phyloP scores from a whole-genome alignment of 2,797 vertebrate genomes.

The Centropyge bicolor region DNA sequence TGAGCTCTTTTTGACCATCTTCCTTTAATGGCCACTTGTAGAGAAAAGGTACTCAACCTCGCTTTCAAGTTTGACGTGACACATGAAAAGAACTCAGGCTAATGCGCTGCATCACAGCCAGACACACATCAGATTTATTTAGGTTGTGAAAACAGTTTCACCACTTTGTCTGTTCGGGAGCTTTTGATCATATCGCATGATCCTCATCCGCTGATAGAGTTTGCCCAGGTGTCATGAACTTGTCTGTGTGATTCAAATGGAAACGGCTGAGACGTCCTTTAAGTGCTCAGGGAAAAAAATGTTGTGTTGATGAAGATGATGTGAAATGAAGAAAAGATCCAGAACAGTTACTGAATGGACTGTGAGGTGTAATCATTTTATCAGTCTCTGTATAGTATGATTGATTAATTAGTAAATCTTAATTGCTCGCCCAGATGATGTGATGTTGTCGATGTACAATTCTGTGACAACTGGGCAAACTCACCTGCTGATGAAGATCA shows the following conservation, averaged over 20 bases:
- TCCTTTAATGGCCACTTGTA: neutral
- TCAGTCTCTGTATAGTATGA: neutral
- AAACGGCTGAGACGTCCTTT: neutral
- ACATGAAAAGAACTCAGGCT: neutral
- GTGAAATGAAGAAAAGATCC: neutral
- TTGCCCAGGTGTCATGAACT: neutral
- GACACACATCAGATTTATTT: neutral
- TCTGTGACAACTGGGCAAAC: neutral
- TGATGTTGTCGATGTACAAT: neutral
- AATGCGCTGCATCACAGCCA: neutral
- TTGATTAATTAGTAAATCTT: neutral
- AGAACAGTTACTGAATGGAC: neutral
- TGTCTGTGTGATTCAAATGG: no score
- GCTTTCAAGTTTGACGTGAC: neutral
- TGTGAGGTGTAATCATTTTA: neutral
- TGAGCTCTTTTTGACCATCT: constrained; percentile 4
- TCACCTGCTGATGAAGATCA: neutral
- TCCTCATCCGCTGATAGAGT: neutral
- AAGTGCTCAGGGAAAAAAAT: neutral
- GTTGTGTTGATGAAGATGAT: neutral
- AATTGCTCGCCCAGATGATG: neutral
- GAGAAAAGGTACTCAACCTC: neutral
- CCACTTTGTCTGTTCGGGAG: neutral
- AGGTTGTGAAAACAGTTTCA: neutral
- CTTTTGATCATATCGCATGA: neutral